Conservation (phyloP, 2,888 invertebrate species). For the Sesamia inferens region DNA sequence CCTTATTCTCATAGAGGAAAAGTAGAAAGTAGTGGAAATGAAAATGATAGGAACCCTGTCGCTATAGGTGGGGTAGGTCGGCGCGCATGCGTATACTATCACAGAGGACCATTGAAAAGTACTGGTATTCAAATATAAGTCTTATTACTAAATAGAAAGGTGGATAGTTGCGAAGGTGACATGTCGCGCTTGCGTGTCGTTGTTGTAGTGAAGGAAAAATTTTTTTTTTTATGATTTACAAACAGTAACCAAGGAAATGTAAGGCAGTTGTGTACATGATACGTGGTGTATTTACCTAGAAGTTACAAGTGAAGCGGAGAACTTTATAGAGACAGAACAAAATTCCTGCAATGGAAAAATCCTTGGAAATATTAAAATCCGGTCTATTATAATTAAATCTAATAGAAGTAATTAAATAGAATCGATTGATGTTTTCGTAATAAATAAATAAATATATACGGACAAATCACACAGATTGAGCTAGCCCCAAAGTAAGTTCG, state of each 20-base stretch:
- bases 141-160: slow-evolving; percentile 64
- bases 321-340: slow-evolving; percentile 20
- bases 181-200: slow-evolving; percentile 75
- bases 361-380: background rate
- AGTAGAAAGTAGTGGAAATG: slow-evolving; percentile 72
- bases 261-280: slow-evolving; percentile 72
- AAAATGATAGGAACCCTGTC: slow-evolving; percentile 73
- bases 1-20: slow-evolving; percentile 74
- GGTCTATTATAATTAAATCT: background rate
- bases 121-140: slow-evolving; percentile 59
- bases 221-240: slow-evolving; percentile 79
- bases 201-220: slow-evolving; percentile 74
- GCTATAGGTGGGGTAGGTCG: slow-evolving; percentile 72
- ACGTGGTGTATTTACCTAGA: slow-evolving; percentile 56
- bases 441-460: no score
- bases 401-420: background rate
- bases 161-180: slow-evolving; percentile 49
- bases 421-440: background rate
- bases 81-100: slow-evolving; percentile 82
- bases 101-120: slow-evolving; percentile 74
- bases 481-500: no score
- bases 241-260: slow-evolving; percentile 79
- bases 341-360: slow-evolving; percentile 24
- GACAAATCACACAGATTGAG: no score
- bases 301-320: slow-evolving; percentile 26